phyloP scores from a whole-genome alignment of 2,797 vertebrate species.

The Fratercula arctica region DNA sequence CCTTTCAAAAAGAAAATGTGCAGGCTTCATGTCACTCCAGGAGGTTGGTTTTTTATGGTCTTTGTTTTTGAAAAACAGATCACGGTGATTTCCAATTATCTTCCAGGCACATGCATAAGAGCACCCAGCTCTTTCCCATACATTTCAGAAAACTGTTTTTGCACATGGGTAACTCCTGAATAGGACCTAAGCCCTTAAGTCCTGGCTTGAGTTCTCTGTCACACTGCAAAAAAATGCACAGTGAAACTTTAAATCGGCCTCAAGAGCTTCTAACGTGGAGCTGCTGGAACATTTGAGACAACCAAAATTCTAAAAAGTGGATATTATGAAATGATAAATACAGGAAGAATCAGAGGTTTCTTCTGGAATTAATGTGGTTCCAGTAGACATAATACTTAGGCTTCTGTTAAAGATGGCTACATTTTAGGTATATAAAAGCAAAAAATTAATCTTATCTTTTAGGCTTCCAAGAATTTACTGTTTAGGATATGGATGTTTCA shows the following conservation, averaged over 20 bases:
- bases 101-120: background rate
- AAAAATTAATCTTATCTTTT: background rate
- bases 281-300: background rate
- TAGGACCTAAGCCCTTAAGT: background rate
- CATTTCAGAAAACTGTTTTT: background rate
- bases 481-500: background rate
- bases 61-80: background rate
- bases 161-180: background rate
- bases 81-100: conserved; percentile 1
- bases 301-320: background rate
- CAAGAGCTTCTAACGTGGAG: background rate
- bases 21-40: background rate
- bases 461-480: background rate
- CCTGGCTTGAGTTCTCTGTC: background rate
- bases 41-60: background rate
- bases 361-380: background rate
- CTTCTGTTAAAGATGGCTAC: background rate
- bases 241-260: background rate
- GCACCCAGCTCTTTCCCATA: background rate
- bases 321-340: background rate
- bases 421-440: background rate
- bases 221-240: background rate
- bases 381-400: background rate
- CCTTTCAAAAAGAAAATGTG: background rate
- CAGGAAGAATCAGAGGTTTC: background rate